phyloP scores from a whole-genome alignment of 35 echinoderm and acorn worm species.

The Lytechinus variegatus region DNA sequence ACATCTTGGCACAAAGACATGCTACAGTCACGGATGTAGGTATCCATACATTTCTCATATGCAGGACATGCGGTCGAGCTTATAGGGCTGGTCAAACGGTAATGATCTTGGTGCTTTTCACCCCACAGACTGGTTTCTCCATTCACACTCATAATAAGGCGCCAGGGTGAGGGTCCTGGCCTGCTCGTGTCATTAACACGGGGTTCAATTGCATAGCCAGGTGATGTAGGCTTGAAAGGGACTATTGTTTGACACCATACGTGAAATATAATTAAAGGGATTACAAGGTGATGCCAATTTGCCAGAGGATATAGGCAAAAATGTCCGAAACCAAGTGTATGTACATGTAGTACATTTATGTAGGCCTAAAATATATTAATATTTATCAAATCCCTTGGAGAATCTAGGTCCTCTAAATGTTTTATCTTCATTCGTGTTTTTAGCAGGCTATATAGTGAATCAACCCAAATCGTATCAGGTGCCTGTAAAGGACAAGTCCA shows the following conservation, averaged over 20 bases:
- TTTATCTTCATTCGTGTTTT: no score
- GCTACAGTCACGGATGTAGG: not conserved
- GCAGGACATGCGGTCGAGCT: no score
- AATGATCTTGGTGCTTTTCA: not conserved
- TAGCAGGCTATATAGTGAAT: no score
- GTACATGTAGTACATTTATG: no score
- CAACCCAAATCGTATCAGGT: no score
- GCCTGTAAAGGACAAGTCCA: no score
- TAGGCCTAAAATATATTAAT: no score
- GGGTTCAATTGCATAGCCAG: not conserved
- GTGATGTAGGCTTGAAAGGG: not conserved
- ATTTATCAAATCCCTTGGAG: no score
- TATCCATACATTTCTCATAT: no score
- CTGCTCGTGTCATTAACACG: not conserved
- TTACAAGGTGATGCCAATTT: not conserved
- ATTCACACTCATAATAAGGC: not conserved
- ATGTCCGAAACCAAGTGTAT: no score
- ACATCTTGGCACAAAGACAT: not conserved
- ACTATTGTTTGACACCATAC: not conserved
- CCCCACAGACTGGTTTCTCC: not conserved
- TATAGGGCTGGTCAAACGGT: not conserved
- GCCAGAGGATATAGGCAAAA: not conserved
- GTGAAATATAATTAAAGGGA: not conserved
- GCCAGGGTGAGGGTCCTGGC: not conserved
- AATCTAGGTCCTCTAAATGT: no score